Percentiles rank a stretch among this genome's conserved stretches.
Conservation (phyloP, 2,797 vertebrate genomes). For the Huso huso region DNA sequence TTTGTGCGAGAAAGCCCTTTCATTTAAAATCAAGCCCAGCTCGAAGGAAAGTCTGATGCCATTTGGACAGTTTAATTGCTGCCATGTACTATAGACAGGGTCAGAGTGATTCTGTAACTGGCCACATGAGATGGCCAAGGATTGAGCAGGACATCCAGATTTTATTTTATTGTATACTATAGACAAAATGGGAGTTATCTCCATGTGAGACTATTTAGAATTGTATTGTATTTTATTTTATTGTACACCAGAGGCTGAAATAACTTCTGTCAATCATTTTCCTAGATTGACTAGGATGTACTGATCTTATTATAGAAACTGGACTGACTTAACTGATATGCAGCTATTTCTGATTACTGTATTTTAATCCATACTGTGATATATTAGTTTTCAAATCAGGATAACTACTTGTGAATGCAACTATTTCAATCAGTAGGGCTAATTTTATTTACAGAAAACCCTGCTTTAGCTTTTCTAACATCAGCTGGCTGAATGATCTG, state of each 20-base stretch:
- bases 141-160: constrained; percentile 50
- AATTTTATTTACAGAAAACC: neutral
- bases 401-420: neutral
- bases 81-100: constrained; percentile 63
- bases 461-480: neutral
- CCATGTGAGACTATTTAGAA: no score
- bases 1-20: constrained; percentile 77
- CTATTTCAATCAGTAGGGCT: neutral
- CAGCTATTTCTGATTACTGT: neutral
- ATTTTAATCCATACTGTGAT: neutral
- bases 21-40: constrained; percentile 69
- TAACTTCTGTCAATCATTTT: no score
- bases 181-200: no score
- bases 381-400: neutral
- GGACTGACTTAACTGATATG: no score
- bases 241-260: no score
- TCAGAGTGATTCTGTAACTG: constrained; percentile 1
- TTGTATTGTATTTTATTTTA: no score
- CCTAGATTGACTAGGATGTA: no score
- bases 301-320: no score
- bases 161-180: constrained; percentile 19
- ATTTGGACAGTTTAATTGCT: constrained; percentile 83
- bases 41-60: constrained; percentile 76
- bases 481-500: neutral
- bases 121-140: constrained; percentile 19